A percentile compares a stretch with the other conserved stretches of the same genome.
Evolutionary conservation across 2,888 invertebrate species (phyloP).

Genomic region (Noctuana brunneofusca): DNA sequence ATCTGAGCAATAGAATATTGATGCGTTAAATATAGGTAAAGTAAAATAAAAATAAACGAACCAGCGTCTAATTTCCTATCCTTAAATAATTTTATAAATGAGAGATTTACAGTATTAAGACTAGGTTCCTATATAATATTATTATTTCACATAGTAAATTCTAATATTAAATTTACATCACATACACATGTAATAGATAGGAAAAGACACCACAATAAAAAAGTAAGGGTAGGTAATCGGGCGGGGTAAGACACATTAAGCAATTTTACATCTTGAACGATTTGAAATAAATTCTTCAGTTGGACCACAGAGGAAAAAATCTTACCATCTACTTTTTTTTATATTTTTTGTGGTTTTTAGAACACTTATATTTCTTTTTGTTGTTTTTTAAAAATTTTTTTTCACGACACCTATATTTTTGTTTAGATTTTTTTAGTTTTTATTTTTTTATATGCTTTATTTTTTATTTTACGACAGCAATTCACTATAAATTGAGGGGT

Average conservation of each 20-base stretch:
- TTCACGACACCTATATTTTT: constrained; percentile 30
- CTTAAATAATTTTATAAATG: not conserved
- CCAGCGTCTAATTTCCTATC: not conserved
- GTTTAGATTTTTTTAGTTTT: constrained; percentile 18
- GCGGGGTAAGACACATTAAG: constrained; percentile 24
- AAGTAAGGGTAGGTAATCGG: constrained; percentile 15
- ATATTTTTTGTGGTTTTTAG: constrained; percentile 34
- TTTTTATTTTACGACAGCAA: constrained; percentile 23
- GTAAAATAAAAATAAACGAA: constrained; percentile 1
- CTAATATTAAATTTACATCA: not conserved
- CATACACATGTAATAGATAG: not conserved
- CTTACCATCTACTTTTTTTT: constrained; percentile 40
- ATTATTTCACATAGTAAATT: not conserved
- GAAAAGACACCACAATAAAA: constrained; percentile 9
- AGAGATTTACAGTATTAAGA: not conserved
- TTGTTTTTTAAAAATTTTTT: constrained; percentile 17
- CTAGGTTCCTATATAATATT: not conserved
- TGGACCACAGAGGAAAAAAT: constrained; percentile 55
- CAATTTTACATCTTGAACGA: constrained; percentile 7
- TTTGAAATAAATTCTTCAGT: constrained; percentile 49
- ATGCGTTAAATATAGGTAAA: not conserved
- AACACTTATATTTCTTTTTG: constrained; percentile 34
- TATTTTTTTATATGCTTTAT: constrained; percentile 21
- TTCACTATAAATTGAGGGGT: not conserved
- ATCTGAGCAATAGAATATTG: not conserved